A percentile compares a stretch with the other conserved stretches of the same genome.
Conservation (phyloP, 1,140 invertebrate genomes). For the Bombus confusus region DNA sequence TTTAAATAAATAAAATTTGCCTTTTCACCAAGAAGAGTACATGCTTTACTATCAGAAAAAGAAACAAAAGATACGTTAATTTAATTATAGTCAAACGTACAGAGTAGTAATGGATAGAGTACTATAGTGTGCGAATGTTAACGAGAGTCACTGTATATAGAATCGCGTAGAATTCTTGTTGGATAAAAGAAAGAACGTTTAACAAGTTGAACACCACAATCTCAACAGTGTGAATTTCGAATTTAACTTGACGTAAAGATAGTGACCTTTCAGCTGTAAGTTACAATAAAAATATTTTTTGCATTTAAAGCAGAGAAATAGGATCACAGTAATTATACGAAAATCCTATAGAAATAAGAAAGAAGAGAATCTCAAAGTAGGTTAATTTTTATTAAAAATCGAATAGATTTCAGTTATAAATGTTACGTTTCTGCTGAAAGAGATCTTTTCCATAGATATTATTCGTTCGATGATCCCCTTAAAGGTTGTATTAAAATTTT, state of each 20-base stretch:
- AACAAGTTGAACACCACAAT: neutral
- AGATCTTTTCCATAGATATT: neutral
- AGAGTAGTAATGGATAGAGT: too few species aligned
- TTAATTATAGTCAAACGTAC: too few species aligned
- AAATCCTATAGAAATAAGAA: neutral
- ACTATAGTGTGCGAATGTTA: too few species aligned
- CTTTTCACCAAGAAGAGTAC: too few species aligned
- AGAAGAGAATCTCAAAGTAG: neutral
- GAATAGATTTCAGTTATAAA: neutral
- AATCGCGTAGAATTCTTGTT: slow-evolving; percentile 9
- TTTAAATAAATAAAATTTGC: too few species aligned
- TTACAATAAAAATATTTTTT: neutral
- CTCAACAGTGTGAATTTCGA: neutral
- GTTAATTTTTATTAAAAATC: neutral
- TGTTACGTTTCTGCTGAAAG: neutral
- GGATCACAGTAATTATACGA: neutral
- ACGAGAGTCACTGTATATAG: neutral
- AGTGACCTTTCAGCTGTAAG: neutral
- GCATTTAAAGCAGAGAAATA: neutral
- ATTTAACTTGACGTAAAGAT: neutral
- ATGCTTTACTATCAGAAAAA: too few species aligned
- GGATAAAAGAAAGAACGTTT: neutral
- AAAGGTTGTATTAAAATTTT: neutral
- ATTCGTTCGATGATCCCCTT: neutral
- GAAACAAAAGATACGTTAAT: too few species aligned